phyloP scores from a whole-genome alignment of 2,888 invertebrate species.

The Parapristionchus giblindavisi region DNA sequence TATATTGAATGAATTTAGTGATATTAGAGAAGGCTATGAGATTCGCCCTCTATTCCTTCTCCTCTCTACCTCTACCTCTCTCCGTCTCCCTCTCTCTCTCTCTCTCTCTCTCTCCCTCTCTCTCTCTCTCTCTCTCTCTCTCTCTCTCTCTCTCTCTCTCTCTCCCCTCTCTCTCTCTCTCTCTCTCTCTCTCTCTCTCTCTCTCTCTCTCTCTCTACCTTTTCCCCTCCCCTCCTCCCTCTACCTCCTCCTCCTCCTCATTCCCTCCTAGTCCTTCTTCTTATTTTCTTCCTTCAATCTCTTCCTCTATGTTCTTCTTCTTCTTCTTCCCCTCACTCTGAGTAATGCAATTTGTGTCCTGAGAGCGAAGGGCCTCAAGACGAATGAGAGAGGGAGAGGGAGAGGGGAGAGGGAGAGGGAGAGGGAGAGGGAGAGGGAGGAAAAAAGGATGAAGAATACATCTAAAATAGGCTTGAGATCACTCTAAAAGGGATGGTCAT shows the following conservation, averaged over 20 bases:
- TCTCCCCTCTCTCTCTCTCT: no score
- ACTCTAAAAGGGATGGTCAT: conserved; percentile 42
- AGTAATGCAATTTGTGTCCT: conserved; percentile 34
- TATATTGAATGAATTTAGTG: no score
- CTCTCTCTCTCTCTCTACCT: conserved; percentile 2
- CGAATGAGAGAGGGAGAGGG: not conserved
- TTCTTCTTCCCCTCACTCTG: not conserved
- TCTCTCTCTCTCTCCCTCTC: no score
- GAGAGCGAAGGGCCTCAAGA: not conserved
- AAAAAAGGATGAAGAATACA: conserved; percentile 1
- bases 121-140: no score
- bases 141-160: no score
- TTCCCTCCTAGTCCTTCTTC: not conserved
- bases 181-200: not conserved
- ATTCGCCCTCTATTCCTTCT: no score
- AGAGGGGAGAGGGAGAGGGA: not conserved
- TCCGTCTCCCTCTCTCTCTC: no score
- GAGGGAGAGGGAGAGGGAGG: conserved; percentile 22
- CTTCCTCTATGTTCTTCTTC: conserved; percentile 3
- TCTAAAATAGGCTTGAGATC: not conserved
- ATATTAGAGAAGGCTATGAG: no score
- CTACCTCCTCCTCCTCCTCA: not conserved
- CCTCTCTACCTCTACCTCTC: no score
- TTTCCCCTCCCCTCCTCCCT: conserved; percentile 1
- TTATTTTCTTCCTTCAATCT: not conserved